Percentiles rank a stretch among this genome's conserved stretches.
Conservation (phyloP, 1,140 invertebrate genomes). For the Belonocnema kinseyi region DNA sequence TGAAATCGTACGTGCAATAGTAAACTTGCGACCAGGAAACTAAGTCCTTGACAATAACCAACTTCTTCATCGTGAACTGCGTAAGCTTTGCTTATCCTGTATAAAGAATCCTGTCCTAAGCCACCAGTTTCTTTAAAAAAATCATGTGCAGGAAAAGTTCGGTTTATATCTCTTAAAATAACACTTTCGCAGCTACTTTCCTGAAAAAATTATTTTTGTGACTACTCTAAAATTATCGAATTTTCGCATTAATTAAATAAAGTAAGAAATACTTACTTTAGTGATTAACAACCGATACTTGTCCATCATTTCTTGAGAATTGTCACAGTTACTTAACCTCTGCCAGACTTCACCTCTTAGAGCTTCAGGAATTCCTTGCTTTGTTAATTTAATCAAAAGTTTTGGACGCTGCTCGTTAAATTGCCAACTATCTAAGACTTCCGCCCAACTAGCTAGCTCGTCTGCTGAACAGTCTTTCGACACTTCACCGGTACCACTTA, state of each 20-base stretch:
- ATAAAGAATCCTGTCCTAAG: constrained; percentile 94
- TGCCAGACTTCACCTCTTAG: constrained; percentile 98
- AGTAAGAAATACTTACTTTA: constrained; percentile 79
- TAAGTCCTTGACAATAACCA: constrained; percentile 98
- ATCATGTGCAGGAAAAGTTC: constrained; percentile 99
- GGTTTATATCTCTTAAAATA: constrained; percentile 96
- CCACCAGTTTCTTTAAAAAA: constrained; percentile 96
- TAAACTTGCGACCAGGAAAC: constrained; percentile 96
- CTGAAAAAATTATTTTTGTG: constrained; percentile 71
- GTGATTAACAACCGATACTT: constrained; percentile 94
- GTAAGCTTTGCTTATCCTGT: constrained; percentile 97
- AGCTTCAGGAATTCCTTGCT: constrained; percentile 95
- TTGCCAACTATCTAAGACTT: constrained; percentile 90
- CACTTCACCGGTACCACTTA: constrained; percentile 97
- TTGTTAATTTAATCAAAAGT: constrained; percentile 86
- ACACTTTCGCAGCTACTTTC: constrained; percentile 93
- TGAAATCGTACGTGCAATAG: constrained; percentile 90
- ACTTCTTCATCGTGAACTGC: constrained; percentile 98
- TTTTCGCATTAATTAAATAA: constrained; percentile 34
- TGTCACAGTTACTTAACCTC: constrained; percentile 90
- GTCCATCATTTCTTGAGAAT: constrained; percentile 91
- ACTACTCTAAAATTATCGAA: constrained; percentile 26
- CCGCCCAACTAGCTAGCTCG: constrained; percentile 94
- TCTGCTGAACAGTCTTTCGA: constrained; percentile 96
- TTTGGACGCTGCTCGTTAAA: constrained; percentile 86